Evolutionary conservation across 1,140 invertebrate species (phyloP).

Genomic region (Orius laevigatus): DNA sequence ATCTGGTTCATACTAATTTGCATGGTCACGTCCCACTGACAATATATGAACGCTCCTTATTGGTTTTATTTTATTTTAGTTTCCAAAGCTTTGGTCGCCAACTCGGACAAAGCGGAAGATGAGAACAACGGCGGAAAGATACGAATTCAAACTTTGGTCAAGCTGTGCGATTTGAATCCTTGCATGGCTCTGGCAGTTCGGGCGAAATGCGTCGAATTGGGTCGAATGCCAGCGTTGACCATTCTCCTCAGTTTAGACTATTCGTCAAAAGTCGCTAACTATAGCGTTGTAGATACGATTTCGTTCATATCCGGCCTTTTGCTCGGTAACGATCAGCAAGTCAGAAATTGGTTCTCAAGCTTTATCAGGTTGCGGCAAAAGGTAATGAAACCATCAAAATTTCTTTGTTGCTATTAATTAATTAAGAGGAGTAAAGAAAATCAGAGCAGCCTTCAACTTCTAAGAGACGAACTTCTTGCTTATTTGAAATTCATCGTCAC

Average conservation of each 20-base stretch:
- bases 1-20: too few relatives aligned
- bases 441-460: conserved; percentile 45
- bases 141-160: conserved; percentile 52
- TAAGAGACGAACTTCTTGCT: conserved; percentile 64
- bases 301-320: conserved; percentile 83
- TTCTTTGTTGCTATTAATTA: conserved; percentile 12
- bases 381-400: conserved; percentile 24
- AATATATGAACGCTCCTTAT: too few relatives aligned
- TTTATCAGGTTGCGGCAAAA: conserved; percentile 86
- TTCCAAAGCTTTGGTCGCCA: conserved; percentile 63
- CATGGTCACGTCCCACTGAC: too few relatives aligned
- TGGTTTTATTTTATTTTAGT: conserved; percentile 40
- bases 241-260: conserved; percentile 53
- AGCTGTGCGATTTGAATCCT: conserved; percentile 81
- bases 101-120: conserved; percentile 79
- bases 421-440: conserved; percentile 54
- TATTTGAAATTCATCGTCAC: conserved; percentile 34
- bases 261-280: conserved; percentile 8
- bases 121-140: conserved; percentile 49
- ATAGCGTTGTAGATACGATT: conserved; percentile 35
- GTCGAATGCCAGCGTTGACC: conserved; percentile 73
- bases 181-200: conserved; percentile 64
- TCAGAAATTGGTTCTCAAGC: conserved; percentile 80
- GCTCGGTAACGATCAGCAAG: conserved; percentile 74
- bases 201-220: conserved; percentile 71